Base-by-base conservation (phyloP, 1,140 invertebrate species). In the Aricia agestis region DNA sequence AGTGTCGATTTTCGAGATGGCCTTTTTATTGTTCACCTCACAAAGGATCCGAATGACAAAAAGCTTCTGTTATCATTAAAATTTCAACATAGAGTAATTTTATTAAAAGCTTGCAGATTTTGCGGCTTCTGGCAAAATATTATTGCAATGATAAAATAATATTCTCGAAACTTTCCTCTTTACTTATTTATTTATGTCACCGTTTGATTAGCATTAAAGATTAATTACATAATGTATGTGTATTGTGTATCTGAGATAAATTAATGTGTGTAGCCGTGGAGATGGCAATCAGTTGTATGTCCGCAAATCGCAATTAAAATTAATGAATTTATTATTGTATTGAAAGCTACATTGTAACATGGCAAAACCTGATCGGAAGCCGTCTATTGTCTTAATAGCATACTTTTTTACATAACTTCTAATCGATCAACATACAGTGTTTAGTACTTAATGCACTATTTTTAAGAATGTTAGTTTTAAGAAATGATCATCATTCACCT, bases 241-340 rank as follows among this genome's bases (percentile, higher is more conserved):
- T 59, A 31, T 25, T 42, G 58, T 59, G 42, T 25, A 25, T n/a
- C n/a, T 25, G 25, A 25, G 25, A 25, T 25, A 3, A 25, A 25
- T 25, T 25, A 74, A 70, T 76, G 41, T 71, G 70, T 74, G 78
- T 77, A 69, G 67, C 73, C 75, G 79, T 77, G 77, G 73, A 79
- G 82, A 82, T 85, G 72, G 76, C 74, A 78, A 85, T 83, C 82
- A 25, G 25, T 25, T 25, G 25, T 25, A 68, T 69, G 59, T 58
- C 72, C 25, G 25, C 25, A 25, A 25, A 52, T 52, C 74, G 83
- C 82, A 88, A 85, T 88, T 86, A 86, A 85, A 86, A 86, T 84
- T 85, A 88, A 88, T 86, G 81, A 88, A 83, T 72, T 63, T 63
- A 1, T 2, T 25, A 25, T 25, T 25, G 25, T 25, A 25, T 25